Evolutionary conservation across 2,797 vertebrate genomes (phyloP).

Genomic region (Lerista edwardsae): DNA sequence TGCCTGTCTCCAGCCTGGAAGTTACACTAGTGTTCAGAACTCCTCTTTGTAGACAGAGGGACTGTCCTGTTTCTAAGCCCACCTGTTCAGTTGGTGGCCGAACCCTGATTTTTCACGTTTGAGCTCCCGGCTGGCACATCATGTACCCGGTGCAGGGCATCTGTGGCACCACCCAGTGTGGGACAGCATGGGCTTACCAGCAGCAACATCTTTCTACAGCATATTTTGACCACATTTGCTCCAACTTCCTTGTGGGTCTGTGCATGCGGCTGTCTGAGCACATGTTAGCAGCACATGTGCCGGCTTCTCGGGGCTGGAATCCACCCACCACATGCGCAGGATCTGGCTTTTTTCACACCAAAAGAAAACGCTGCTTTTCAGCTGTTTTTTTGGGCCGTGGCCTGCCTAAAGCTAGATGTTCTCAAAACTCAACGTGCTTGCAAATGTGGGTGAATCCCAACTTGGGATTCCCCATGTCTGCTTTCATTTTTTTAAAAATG

Average conservation of each 20-base stretch:
- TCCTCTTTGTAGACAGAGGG: background rate
- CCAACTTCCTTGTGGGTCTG: background rate
- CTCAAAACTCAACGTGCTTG: no score
- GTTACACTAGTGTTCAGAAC: background rate
- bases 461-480: no score
- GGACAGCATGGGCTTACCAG: background rate
- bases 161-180: background rate
- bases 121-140: background rate
- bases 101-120: background rate
- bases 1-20: background rate
- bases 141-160: background rate
- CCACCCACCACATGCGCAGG: background rate
- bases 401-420: background rate
- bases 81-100: background rate
- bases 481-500: no score
- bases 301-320: background rate
- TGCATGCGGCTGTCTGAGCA: background rate
- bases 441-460: no score
- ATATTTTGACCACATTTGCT: background rate
- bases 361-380: background rate
- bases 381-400: background rate
- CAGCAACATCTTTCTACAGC: background rate
- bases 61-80: no score
- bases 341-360: background rate
- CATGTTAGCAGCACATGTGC: background rate